These are phyloP conservation scores for Diarsia mendica DNA, from an alignment of 2,888 invertebrate species.

Conservation along the genomic window DNA sequence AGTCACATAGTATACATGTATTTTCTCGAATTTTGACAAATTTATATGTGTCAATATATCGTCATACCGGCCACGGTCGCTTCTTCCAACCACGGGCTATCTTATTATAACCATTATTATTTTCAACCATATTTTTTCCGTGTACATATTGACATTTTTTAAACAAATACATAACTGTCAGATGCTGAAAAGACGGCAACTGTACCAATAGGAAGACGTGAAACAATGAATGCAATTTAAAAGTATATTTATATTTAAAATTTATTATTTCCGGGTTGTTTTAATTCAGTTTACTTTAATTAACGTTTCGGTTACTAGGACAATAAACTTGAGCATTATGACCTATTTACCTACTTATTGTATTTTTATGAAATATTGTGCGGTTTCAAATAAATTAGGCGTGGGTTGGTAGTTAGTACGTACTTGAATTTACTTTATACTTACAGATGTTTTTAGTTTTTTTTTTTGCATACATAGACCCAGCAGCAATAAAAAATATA, in stretches of 20 bases:
- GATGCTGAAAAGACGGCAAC: conserved; percentile 34
- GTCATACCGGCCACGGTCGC: not conserved
- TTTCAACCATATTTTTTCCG: conserved; percentile 37
- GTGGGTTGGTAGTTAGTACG: not conserved
- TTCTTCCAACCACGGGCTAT: not conserved
- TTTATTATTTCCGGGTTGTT: conserved; percentile 31
- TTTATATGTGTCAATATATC: conserved; percentile 6
- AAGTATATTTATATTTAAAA: conserved; percentile 12
- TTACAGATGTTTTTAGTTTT: not conserved
- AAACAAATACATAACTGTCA: conserved; percentile 46
- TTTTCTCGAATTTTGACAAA: not conserved
- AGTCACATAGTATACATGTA: too few species aligned
- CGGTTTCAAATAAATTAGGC: not conserved
- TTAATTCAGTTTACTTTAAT: conserved; percentile 29
- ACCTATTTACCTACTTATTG: not conserved
- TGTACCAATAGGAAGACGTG: conserved; percentile 60
- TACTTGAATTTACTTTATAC: not conserved
- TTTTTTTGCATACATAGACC: not conserved
- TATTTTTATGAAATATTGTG: not conserved
- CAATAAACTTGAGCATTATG: not conserved
- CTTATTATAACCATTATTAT: conserved; percentile 10
- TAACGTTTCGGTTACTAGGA: conserved; percentile 13
- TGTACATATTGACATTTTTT: conserved; percentile 43
- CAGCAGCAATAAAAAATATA: too few species aligned
- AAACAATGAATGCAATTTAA: conserved; percentile 49